phyloP scores from a whole-genome alignment of 30 jellyfish, hydroid and myxozoan species.

The Pelagia noctiluca region DNA sequence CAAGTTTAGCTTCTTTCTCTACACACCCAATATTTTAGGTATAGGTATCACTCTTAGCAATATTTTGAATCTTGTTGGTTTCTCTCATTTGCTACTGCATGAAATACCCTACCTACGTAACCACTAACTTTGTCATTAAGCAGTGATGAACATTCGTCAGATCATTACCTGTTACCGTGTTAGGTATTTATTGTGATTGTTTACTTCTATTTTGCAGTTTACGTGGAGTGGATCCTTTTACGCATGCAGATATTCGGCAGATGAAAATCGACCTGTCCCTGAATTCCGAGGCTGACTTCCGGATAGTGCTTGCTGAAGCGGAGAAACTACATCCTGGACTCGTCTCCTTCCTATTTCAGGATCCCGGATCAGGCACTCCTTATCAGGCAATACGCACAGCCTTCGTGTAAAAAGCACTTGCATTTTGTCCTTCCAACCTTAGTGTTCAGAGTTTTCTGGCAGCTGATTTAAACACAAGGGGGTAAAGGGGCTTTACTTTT shows the following conservation, averaged over 20 bases:
- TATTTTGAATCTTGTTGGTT: too few relatives aligned
- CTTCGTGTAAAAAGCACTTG: slow-evolving; percentile 54
- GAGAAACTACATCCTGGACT: slow-evolving; percentile 86
- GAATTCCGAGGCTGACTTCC: slow-evolving; percentile 93
- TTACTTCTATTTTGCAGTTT: slow-evolving; percentile 32
- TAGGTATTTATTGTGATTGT: too few relatives aligned
- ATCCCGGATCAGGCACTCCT: slow-evolving; percentile 37
- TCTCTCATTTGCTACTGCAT: too few relatives aligned
- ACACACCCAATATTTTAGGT: too few relatives aligned
- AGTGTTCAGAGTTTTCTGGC: neutral
- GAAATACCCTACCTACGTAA: too few relatives aligned
- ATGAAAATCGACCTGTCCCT: slow-evolving; percentile 79
- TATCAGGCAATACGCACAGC: slow-evolving; percentile 81
- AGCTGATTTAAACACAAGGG: neutral
- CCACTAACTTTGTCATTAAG: too few relatives aligned
- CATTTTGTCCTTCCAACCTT: neutral
- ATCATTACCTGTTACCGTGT: too few relatives aligned
- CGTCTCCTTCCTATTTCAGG: slow-evolving; percentile 71
- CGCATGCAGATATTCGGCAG: slow-evolving; percentile 58
- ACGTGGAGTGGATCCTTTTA: slow-evolving; percentile 63
- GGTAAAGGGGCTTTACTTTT: too few relatives aligned
- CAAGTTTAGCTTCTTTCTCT: too few relatives aligned
- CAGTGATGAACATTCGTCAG: too few relatives aligned
- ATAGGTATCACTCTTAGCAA: too few relatives aligned
- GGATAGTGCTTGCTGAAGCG: slow-evolving; percentile 88